phyloP scores from a whole-genome alignment of 1,140 invertebrate species.

The Halotydeus destructor region DNA sequence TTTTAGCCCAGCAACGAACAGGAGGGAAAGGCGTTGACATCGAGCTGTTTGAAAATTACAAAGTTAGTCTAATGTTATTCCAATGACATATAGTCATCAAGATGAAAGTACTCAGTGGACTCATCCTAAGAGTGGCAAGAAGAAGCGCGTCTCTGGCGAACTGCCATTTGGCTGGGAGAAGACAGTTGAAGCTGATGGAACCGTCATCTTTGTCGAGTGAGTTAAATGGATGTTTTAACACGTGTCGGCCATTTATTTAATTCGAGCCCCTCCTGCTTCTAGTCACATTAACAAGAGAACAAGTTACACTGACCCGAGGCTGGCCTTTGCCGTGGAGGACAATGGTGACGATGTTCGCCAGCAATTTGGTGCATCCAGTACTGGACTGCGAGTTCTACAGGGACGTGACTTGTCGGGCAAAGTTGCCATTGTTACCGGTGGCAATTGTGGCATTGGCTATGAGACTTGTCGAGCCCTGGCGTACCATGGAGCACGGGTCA shows the following conservation, averaged over 20 bases:
- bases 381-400: no score
- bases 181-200: slow-evolving; percentile 43
- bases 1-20: slow-evolving; percentile 2
- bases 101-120: slow-evolving; percentile 68
- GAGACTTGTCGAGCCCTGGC: slow-evolving; percentile 73
- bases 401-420: no score
- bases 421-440: slow-evolving; percentile 64
- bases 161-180: slow-evolving; percentile 41
- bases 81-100: slow-evolving; percentile 36
- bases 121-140: slow-evolving; percentile 65
- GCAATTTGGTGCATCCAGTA: no score
- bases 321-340: slow-evolving; percentile 73
- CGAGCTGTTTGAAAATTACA: not conserved
- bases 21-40: not conserved
- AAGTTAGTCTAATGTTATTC: not conserved
- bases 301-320: slow-evolving; percentile 59
- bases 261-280: slow-evolving; percentile 15
- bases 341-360: no score
- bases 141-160: slow-evolving; percentile 53
- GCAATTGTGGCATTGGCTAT: slow-evolving; percentile 71
- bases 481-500: slow-evolving; percentile 62
- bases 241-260: no score
- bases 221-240: no score
- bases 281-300: slow-evolving; percentile 45
- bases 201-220: slow-evolving; percentile 41